Conservation (phyloP, 2,888 invertebrate genomes). For the Acronicta psi region DNA sequence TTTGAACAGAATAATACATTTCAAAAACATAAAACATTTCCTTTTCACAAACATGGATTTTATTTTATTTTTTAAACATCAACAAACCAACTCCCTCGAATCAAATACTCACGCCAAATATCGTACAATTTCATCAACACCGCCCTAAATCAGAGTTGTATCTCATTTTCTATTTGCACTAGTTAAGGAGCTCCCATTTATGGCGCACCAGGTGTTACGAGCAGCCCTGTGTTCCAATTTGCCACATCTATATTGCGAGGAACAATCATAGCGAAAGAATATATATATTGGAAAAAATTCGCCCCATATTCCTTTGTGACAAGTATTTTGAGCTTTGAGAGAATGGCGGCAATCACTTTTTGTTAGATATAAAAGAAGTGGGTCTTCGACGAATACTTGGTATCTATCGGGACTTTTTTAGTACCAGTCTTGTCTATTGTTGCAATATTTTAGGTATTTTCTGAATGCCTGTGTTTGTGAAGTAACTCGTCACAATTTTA, state of each 20-base stretch:
- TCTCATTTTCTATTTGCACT: constrained; percentile 18
- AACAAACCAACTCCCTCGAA: neutral
- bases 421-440: neutral
- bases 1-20: too few relatives aligned
- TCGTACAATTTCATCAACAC: constrained; percentile 22
- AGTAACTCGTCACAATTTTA: neutral
- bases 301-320: constrained; percentile 33
- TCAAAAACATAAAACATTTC: too few relatives aligned
- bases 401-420: constrained; percentile 21
- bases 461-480: neutral
- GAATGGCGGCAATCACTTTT: constrained; percentile 28
- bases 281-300: constrained; percentile 48
- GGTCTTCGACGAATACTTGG: neutral
- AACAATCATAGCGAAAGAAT: constrained; percentile 40
- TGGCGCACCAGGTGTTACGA: constrained; percentile 36
- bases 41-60: neutral
- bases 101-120: constrained; percentile 16
- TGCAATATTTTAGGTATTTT: neutral
- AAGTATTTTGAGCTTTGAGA: constrained; percentile 33
- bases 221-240: constrained; percentile 45
- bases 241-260: constrained; percentile 16
- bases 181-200: constrained; percentile 36
- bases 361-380: constrained; percentile 21
- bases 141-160: constrained; percentile 5
- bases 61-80: neutral